Conservation (phyloP, 2,113 vertebrate species). For the Protomyctophum bolini region DNA sequence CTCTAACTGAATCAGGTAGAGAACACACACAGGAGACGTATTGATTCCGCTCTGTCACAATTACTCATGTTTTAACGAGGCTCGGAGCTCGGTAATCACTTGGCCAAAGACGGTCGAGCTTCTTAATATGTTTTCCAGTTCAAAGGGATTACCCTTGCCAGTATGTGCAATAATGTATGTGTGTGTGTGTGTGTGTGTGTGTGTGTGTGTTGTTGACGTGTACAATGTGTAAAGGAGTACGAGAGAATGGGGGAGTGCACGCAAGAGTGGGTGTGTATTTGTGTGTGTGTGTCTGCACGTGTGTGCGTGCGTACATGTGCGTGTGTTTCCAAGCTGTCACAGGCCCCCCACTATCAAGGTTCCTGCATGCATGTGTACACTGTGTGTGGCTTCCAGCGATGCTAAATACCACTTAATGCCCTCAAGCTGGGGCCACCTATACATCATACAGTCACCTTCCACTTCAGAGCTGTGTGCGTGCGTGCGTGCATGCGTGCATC, state of each 20-base stretch:
- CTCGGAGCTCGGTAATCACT: constrained; percentile 19
- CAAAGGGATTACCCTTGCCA: constrained; percentile 21
- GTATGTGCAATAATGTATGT: not conserved
- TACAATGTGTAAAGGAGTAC: no score
- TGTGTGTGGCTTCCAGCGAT: constrained; percentile 31
- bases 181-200: constrained; percentile 19
- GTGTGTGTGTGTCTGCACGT: not conserved
- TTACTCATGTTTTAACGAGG: constrained; percentile 49
- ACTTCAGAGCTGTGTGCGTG: constrained; percentile 14
- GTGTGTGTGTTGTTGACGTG: not conserved
- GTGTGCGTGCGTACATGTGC: constrained; percentile 10
- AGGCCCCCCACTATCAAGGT: constrained; percentile 12
- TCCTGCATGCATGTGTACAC: no score
- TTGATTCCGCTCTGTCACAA: constrained; percentile 60
- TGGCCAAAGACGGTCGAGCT: constrained; percentile 6
- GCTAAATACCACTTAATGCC: constrained; percentile 38
- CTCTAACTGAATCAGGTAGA: constrained; percentile 65
- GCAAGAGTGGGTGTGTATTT: not conserved
- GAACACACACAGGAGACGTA: constrained; percentile 50
- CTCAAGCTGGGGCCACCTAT: constrained; percentile 39
- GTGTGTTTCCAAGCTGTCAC: constrained; percentile 1
- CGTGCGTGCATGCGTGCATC: constrained; percentile 1
- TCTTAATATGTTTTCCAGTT: constrained; percentile 30
- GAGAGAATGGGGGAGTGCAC: not conserved
- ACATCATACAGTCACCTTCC: constrained; percentile 11